Evolutionary conservation across 2,113 vertebrate genomes (phyloP), one percentile per base, ranked within the genome.

Genomic region (Plectropomus leopardus): DNA sequence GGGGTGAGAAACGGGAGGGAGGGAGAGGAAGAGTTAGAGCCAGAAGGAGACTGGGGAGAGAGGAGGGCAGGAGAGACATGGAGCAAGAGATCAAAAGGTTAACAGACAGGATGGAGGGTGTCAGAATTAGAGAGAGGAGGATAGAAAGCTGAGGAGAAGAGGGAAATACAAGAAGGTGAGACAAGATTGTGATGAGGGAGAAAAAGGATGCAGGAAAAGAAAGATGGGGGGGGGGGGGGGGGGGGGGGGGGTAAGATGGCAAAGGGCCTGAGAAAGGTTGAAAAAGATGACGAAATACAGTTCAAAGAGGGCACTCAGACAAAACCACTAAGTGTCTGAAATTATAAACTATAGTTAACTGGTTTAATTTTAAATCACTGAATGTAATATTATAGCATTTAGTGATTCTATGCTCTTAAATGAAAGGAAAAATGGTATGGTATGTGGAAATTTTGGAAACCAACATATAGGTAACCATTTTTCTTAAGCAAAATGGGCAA

Each of bases 11-110:
- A 26, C 21, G 48, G 64, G 60, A 67, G 44, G 44, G 44, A 68
- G 76, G 14, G 57, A 60, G 60, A 28, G 7, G 73, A 48, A 51
- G 68, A 61, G 54, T 36, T 45, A 67, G 77, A 83, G 82, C 82
- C 64, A 82, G 69, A 61, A 78, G 76, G 67, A 72, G 80, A 73
- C 71, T 57, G 80, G 21, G 83, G 74, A 79, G 40, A 63, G 72
- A 64, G 71, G 82, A 83, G 69, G 74, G 73, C 21, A 76, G 51
- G 64, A 84, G 26, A 45, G 72, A 68, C 30, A 53, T 28, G 4
- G 60, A 57, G 50, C 15, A 32, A 50, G 14, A 21, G 36, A 42
- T 5, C 1, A 15, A 69, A n/a, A 61, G 28, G 30, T 26, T 57
- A 7, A 54, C 32, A 26, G 74, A 63, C 14, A 42, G 54, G 74